Base-by-base conservation (phyloP, 1,140 invertebrate genomes). In the Palaemon carinicauda region DNA sequence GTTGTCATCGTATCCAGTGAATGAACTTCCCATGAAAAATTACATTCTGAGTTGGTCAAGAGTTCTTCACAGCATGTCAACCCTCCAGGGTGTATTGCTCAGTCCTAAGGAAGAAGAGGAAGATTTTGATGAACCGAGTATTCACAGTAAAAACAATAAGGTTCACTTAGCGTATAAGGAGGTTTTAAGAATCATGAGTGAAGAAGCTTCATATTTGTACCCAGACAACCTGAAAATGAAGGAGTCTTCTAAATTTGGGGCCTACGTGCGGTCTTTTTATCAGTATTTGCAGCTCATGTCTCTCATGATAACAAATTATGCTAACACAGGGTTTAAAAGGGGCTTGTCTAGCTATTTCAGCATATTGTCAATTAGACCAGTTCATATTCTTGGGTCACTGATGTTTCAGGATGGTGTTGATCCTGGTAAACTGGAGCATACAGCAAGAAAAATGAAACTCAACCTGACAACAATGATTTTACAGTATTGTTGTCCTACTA, bases 231-330 rank as follows among this genome's bases (percentile, higher is more conserved):
- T 53, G 24, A 80, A 54, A 80, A 78, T 54, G 10, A 54, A 73
- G 17, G 15, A 33, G 24, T 12, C 33, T n/a, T 2, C 21, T 24
- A 86, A 80, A 50, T n/a, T 86, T 41, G 84, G 84, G 56, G 84
- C 84, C 17, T 86, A 71, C 54, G 54, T 86, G n/a, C 53, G 84
- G 24, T 80, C 84, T 4, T 86, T 86, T 56, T 86, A 86, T 71
- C 84, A 86, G 56, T 86, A 86, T 29, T 54, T 86, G 21, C 84
- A 86, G n/a, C 84, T 86, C 17, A n/a, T 86, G 24, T 80, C 84
- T 10, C 33, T 78, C 41, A 86, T 86, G 84, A 69, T 86, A 27
- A 86, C 65, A 29, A 56, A 80, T 7, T 65, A 86, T 80, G 78
- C 84, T 41, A 69, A 80, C 19, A n/a, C 53, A 52, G n/a, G 27